Conservation (phyloP, 2,888 invertebrate genomes). For the Iselma pallidipennis region DNA sequence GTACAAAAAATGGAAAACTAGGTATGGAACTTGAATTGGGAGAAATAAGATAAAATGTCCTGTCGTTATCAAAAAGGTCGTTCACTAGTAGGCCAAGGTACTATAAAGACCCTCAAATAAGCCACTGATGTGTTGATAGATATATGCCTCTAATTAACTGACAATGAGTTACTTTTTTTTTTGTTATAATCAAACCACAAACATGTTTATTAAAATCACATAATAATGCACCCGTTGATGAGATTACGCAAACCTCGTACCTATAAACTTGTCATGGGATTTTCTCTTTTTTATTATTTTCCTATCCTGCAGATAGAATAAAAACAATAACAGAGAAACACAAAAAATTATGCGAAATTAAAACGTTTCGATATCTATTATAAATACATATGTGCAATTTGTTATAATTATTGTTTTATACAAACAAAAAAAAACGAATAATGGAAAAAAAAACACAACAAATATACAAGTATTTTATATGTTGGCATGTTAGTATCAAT, state of each 20-base stretch:
- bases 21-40: too few relatives aligned
- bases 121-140: constrained; percentile 17
- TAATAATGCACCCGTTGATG: neutral
- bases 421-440: neutral
- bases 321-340: neutral
- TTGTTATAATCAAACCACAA: constrained; percentile 8
- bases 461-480: neutral
- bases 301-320: neutral
- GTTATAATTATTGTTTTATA: neutral
- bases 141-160: constrained; percentile 19
- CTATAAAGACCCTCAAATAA: constrained; percentile 20
- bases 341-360: neutral
- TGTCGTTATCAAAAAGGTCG: neutral
- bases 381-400: too few relatives aligned
- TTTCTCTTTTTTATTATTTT: too few relatives aligned
- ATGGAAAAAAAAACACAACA: too few relatives aligned
- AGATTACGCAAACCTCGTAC: neutral
- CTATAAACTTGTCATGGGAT: neutral
- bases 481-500: neutral
- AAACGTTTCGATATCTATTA: neutral
- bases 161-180: constrained; percentile 17
- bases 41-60: neutral
- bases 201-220: neutral
- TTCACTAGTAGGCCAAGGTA: constrained; percentile 22
- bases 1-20: neutral